A percentile compares a stretch with the other conserved stretches of the same genome.
These are phyloP conservation scores for Lerista edwardsae DNA, from an alignment of 2,797 vertebrate species.

Conservation along the genomic window DNA sequence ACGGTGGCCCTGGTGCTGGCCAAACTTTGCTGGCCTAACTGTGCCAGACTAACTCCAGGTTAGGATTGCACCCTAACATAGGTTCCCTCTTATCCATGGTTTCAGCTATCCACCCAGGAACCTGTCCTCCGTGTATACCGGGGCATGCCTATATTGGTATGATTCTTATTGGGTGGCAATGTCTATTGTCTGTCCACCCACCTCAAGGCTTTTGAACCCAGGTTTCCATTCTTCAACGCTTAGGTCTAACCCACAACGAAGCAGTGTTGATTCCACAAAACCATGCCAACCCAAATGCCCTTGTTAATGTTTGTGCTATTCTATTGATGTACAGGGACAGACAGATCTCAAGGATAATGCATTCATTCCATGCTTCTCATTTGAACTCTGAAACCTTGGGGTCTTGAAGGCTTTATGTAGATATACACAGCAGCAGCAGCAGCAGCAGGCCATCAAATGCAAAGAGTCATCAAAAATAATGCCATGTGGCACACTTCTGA, in stretches of 20 bases:
- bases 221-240: background rate
- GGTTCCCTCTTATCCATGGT: too few relatives aligned
- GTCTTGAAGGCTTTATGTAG: background rate
- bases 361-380: slow-evolving; percentile 16
- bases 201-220: background rate
- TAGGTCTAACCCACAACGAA: background rate
- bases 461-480: slow-evolving; percentile 19
- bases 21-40: too few relatives aligned
- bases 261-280: background rate
- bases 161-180: too few relatives aligned
- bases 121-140: too few relatives aligned
- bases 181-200: background rate
- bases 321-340: background rate
- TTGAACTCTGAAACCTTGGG: slow-evolving; percentile 24
- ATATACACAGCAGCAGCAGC: background rate
- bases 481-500: background rate
- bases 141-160: too few relatives aligned
- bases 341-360: slow-evolving; percentile 34
- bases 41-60: too few relatives aligned
- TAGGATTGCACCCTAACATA: too few relatives aligned
- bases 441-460: too few relatives aligned
- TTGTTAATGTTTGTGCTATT: slow-evolving; percentile 8
- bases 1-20: too few relatives aligned
- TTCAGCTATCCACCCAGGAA: too few relatives aligned
- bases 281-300: background rate